A percentile compares a stretch with the other conserved stretches of the same genome.
Evolutionary conservation across 2,797 vertebrate species (phyloP).

Genomic region (Mus spretus): DNA sequence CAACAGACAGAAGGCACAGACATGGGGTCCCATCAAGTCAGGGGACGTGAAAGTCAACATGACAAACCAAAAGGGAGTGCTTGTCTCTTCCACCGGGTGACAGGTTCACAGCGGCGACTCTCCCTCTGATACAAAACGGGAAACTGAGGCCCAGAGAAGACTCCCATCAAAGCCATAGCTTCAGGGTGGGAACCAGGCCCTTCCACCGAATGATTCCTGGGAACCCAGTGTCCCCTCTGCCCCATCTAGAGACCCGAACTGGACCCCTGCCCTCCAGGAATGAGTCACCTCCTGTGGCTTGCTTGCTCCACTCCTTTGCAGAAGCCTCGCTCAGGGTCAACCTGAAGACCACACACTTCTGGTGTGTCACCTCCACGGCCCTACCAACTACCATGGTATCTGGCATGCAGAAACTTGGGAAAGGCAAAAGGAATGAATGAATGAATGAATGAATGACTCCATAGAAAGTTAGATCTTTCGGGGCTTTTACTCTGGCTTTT

Average conservation of each 20-base stretch:
- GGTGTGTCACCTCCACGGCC: not conserved
- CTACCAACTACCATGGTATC: not conserved
- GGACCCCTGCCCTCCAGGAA: not conserved
- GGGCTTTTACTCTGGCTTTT: rapidly evolving
- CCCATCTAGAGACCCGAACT: not conserved
- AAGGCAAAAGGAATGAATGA: rapidly evolving
- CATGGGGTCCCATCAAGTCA: not conserved
- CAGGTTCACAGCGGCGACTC: not conserved
- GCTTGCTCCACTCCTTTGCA: not conserved
- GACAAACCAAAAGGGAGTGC: too few relatives aligned
- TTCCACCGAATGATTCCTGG: not conserved
- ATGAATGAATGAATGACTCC: not conserved
- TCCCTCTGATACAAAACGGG: not conserved
- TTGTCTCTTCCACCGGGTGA: rapidly evolving
- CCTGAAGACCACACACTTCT: not conserved
- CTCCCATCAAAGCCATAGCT: rapidly evolving
- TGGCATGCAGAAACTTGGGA: rapidly evolving
- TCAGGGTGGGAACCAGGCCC: not conserved
- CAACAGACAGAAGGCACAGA: rapidly evolving
- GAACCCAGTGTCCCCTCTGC: not conserved
- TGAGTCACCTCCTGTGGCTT: not conserved
- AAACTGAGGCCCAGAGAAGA: not conserved
- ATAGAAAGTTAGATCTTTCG: rapidly evolving
- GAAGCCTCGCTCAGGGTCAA: not conserved
- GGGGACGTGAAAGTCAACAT: rapidly evolving